A percentile compares a stretch with the other conserved stretches of the same genome.
These are phyloP conservation scores for Sphaerodactylus townsendi DNA, from an alignment of 2,113 vertebrate genomes.

Conservation along the genomic window DNA sequence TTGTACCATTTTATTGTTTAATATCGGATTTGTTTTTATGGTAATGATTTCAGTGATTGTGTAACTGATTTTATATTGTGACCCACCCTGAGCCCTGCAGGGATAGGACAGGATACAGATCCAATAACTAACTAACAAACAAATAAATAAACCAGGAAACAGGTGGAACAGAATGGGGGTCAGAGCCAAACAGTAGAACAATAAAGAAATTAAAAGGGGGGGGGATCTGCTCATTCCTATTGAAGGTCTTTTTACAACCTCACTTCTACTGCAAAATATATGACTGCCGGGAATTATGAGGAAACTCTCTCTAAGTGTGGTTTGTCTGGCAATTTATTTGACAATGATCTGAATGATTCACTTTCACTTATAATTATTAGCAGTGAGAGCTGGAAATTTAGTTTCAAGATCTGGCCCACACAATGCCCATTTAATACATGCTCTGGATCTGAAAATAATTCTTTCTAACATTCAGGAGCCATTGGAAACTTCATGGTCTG, in stretches of 20 bases:
- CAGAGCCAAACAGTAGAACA: background rate
- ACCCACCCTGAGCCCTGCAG: too few relatives aligned
- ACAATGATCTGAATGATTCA: background rate
- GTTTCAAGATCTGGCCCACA: too few relatives aligned
- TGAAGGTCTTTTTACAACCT: conserved; percentile 4
- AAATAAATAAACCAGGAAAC: background rate
- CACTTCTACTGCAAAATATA: background rate
- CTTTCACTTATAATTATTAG: background rate
- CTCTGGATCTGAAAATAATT: too few relatives aligned
- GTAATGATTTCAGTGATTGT: too few relatives aligned
- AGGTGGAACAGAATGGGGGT: background rate
- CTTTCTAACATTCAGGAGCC: too few relatives aligned
- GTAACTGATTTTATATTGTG: too few relatives aligned
- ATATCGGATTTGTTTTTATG: too few relatives aligned
- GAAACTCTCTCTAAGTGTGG: background rate
- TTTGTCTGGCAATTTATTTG: background rate
- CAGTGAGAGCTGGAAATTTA: background rate
- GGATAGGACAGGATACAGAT: too few relatives aligned
- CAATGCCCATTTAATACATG: too few relatives aligned
- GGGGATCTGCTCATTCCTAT: background rate
- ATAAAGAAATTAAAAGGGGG: background rate
- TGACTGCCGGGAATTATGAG: background rate
- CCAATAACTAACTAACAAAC: too few relatives aligned
- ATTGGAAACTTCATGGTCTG: too few relatives aligned
- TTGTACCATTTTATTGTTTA: too few relatives aligned